Conservation (phyloP, 2,888 invertebrate species). For the Tipula vernalis region DNA sequence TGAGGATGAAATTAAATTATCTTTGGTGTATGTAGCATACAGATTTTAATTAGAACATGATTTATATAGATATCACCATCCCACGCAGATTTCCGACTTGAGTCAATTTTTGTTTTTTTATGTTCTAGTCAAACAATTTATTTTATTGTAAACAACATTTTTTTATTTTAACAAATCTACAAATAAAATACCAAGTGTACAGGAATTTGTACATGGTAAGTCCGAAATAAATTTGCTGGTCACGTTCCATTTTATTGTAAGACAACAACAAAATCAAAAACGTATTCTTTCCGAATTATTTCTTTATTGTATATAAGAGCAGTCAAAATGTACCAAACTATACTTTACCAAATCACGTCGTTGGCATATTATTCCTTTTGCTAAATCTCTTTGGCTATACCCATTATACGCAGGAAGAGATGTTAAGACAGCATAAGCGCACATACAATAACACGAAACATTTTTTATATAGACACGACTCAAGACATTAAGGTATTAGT, state of each 20-base stretch:
- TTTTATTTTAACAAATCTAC: not conserved
- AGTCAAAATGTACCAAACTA: not conserved
- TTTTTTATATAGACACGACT: not conserved
- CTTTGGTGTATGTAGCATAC: not conserved
- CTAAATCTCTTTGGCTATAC: not conserved
- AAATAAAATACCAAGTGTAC: not conserved
- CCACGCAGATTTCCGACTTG: too few relatives aligned
- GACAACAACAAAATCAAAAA: not conserved
- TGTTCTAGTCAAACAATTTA: too few relatives aligned
- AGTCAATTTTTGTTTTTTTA: too few relatives aligned
- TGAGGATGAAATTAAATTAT: not conserved
- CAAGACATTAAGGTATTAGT: not conserved
- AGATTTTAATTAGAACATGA: too few relatives aligned
- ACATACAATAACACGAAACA: not conserved
- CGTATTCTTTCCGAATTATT: not conserved
- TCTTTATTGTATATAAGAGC: not conserved
- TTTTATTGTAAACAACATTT: not conserved
- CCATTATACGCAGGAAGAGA: not conserved
- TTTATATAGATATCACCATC: too few relatives aligned
- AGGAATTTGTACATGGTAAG: not conserved
- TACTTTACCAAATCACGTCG: not conserved
- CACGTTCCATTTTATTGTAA: not conserved
- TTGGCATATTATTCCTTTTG: too few relatives aligned
- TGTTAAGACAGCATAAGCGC: not conserved
- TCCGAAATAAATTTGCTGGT: not conserved